phyloP scores from a whole-genome alignment of 2,888 invertebrate genomes.

The Panzeria rudis region DNA sequence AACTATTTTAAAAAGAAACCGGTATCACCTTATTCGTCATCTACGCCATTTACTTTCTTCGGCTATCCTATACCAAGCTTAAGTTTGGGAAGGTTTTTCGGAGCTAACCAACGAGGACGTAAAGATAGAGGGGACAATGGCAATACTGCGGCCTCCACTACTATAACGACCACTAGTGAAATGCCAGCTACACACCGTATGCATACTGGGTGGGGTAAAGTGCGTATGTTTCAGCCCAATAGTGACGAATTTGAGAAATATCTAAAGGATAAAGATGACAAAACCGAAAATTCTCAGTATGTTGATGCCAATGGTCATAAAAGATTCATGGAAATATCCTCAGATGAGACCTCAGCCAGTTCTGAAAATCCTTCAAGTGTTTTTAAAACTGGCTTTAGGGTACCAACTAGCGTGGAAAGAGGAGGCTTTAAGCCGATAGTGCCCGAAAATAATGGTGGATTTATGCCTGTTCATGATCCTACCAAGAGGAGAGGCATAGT shows the following conservation, averaged over 20 bases:
- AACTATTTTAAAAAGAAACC: conserved; percentile 81
- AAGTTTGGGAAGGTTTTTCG: conserved; percentile 88
- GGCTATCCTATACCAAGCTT: conserved; percentile 91
- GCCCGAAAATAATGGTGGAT: conserved; percentile 88
- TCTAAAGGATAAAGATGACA: conserved; percentile 76
- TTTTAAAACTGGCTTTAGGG: conserved; percentile 81
- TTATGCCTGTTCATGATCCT: conserved; percentile 87
- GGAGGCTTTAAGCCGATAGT: conserved; percentile 91
- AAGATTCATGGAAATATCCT: conserved; percentile 74
- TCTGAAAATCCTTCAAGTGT: conserved; percentile 79
- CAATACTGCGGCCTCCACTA: background rate
- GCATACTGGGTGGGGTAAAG: conserved; percentile 78
- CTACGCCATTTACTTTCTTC: conserved; percentile 90
- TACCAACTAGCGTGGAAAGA: conserved; percentile 86
- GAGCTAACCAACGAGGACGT: conserved; percentile 81
- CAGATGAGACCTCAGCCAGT: conserved; percentile 78
- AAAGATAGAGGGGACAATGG: conserved; percentile 79
- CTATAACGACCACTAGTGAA: conserved; percentile 35
- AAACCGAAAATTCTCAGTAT: conserved; percentile 72
- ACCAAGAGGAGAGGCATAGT: conserved; percentile 76
- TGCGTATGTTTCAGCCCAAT: conserved; percentile 82
- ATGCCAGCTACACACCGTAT: conserved; percentile 81
- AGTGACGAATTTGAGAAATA: conserved; percentile 83
- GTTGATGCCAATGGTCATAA: conserved; percentile 76
- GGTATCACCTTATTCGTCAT: conserved; percentile 60